Evolutionary conservation across 2,888 invertebrate species (phyloP), one percentile per base, ranked within the genome.

Genomic region (Linnaemya vulpina): DNA sequence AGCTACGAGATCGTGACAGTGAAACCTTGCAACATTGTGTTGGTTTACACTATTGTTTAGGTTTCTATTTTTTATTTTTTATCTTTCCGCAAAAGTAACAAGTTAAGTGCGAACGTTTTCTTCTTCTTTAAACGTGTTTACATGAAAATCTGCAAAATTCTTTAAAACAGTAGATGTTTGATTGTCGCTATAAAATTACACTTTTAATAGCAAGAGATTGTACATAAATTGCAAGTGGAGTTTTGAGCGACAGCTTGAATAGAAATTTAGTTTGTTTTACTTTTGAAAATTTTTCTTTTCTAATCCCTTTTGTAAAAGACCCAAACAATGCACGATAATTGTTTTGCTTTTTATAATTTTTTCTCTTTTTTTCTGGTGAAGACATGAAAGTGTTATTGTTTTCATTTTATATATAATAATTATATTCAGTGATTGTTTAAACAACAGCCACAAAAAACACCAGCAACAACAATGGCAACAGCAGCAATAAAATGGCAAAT

Each of bases 341-440:
- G 76, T 58, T 51, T 76, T 82, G 58, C 62, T 68, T 62, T 74
- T 35, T 20, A 13, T 25, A 2, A 25, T 25, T 35, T 38, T 46
- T 62, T 60, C 10, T 25, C 22, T 62, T 51, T 77, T 70, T 68
- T 58, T 55, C 68, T 68, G 30, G 35, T 83, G 46, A 60, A 53
- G 40, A 68, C 51, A 80, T 58, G 75, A 84, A 80, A 84, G 79
- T 76, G 75, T 84, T 79, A 63, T 38, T 68, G 17, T 20, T 55
- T 11, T 58, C 11, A 17, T 43, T 38, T 55, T 30, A 51, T 46
- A 65, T 77, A 62, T 49, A 49, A 82, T 85, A 67, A 82, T 82
- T 78, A 82, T 84, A 65, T 55, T 82, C 78, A 75, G 49, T 68
- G 84, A 76, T 62, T 84, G 80, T 77, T 77, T 62, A 74, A 84